Conservation (phyloP, 1,140 invertebrate species). For the Linepithema humile region DNA sequence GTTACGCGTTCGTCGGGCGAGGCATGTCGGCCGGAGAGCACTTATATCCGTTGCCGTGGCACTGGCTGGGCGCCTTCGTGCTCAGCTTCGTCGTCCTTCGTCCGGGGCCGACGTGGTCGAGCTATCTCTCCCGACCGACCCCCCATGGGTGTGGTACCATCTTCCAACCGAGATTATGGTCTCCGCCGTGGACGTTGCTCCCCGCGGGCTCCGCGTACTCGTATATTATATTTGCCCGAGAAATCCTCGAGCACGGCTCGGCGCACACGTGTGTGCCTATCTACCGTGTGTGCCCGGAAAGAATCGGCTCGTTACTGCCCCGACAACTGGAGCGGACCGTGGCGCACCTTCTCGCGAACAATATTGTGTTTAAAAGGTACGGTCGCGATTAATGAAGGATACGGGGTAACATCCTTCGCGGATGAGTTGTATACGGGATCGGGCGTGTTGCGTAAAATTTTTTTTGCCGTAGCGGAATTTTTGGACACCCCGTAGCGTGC, state of each 20-base stretch:
- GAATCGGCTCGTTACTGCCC: conserved; percentile 45
- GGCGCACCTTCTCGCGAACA: background rate
- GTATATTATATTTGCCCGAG: conserved; percentile 73
- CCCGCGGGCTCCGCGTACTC: conserved; percentile 67
- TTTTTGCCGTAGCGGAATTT: conserved; percentile 8
- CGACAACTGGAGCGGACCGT: conserved; percentile 1
- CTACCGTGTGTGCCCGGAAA: conserved; percentile 41
- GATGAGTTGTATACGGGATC: background rate
- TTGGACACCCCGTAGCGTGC: conserved; percentile 40
- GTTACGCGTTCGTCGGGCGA: background rate
- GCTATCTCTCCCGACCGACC: conserved; percentile 63
- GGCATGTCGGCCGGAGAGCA: conserved; percentile 13
- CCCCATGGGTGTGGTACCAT: conserved; percentile 77
- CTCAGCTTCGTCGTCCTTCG: conserved; percentile 40
- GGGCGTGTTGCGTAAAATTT: background rate
- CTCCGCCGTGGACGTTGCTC: conserved; percentile 63
- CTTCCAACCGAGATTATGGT: conserved; percentile 70
- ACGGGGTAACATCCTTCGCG: background rate
- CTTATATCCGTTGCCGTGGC: conserved; percentile 24
- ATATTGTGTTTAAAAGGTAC: background rate
- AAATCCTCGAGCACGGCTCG: conserved; percentile 46
- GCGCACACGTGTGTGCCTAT: conserved; percentile 24
- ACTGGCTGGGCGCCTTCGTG: conserved; percentile 8
- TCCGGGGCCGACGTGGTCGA: conserved; percentile 12
- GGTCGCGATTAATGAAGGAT: conserved; percentile 10